phyloP scores from a whole-genome alignment of 35 echinoderm and acorn worm genomes.

The Amphiura filiformis region DNA sequence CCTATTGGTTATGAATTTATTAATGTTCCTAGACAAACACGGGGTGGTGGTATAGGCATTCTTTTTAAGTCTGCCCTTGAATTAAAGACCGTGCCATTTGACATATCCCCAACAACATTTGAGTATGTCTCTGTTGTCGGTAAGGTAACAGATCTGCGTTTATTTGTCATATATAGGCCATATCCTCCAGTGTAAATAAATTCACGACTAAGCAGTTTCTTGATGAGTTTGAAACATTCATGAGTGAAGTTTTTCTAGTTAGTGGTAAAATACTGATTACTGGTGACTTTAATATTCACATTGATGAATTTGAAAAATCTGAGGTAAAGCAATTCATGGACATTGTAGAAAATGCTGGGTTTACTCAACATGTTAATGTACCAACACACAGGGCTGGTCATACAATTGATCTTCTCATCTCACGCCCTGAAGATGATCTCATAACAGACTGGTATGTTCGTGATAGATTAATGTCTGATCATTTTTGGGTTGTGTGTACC shows the following conservation, averaged over 20 bases:
- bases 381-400: conserved; percentile 18
- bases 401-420: conserved; percentile 18
- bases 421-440: conserved; percentile 5
- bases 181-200: not conserved
- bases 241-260: conserved; percentile 1
- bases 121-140: not conserved
- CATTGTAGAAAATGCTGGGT: not conserved
- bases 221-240: conserved; percentile 26
- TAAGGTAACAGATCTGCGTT: conserved; percentile 12
- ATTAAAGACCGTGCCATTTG: too few species aligned
- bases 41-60: too few species aligned
- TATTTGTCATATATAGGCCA: conserved; percentile 9
- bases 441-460: not conserved
- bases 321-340: conserved; percentile 10
- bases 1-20: too few species aligned
- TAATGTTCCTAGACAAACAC: too few species aligned
- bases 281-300: conserved; percentile 29
- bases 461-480: conserved; percentile 22
- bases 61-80: too few species aligned
- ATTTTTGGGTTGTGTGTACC: not conserved
- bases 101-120: too few species aligned
- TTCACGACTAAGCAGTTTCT: conserved; percentile 16
- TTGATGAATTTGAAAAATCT: conserved; percentile 10
- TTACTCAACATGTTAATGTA: not conserved
- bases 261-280: not conserved